Conservation (phyloP, 2,797 vertebrate species). For the Eurystomus glaucurus region DNA sequence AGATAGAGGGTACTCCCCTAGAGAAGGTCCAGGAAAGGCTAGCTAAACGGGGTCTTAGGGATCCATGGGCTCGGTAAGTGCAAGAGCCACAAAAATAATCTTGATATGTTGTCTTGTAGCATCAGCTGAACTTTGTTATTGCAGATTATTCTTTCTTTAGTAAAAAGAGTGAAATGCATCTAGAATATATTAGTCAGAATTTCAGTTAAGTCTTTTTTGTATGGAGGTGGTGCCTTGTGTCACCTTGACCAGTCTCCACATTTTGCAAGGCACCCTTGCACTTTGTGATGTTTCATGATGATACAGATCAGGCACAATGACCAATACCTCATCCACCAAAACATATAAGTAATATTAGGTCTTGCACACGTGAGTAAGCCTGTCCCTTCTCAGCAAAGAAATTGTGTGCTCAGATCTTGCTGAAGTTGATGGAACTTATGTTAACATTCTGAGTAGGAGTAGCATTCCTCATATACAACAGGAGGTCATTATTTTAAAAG, state of each 20-base stretch:
- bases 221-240: neutral
- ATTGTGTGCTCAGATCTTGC: neutral
- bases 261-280: neutral
- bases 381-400: neutral
- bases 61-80: slow-evolving; percentile 93
- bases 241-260: neutral
- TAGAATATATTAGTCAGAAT: neutral
- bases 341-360: neutral
- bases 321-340: neutral
- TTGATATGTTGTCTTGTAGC: neutral
- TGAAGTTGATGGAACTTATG: neutral
- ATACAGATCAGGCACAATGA: neutral
- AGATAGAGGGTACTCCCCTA: slow-evolving; percentile 90
- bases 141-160: neutral
- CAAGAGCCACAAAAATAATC: neutral
- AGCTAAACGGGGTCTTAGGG: slow-evolving; percentile 87
- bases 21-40: slow-evolving; percentile 89
- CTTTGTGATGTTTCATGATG: neutral
- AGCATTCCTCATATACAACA: neutral
- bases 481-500: neutral
- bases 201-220: neutral
- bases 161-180: neutral
- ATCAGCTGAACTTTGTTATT: neutral
- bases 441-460: neutral
- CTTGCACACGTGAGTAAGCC: neutral